Evolutionary conservation across 2,113 vertebrate genomes (phyloP), one percentile per base, ranked within the genome.

Genomic region (Calyptomena viridis): DNA sequence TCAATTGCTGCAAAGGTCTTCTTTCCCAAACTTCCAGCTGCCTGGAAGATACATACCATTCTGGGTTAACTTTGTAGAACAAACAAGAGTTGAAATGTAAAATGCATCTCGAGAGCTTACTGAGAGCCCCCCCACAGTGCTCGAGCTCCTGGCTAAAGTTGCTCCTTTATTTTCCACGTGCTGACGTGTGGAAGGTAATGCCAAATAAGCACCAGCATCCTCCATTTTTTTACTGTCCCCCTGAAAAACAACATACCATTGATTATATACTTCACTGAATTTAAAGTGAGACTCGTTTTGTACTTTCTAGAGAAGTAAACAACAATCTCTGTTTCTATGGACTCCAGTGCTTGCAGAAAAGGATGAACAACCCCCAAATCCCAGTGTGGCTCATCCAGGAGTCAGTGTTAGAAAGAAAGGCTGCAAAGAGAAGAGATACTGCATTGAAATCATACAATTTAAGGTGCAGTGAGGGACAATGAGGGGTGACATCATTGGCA

Each of bases 181-280:
- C 25, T 97, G 94, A 47, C 99, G 99, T 4, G 98, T 98, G 14
- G 99, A 99, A 52, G 98, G 98, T 84, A 99, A 95, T 2, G 97
- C 96, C 96, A 99, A 93, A 95, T 99, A 99, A 72, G 97, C 97
- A 68, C 95, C 97, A 56, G 98, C 98, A 20, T 99, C 99, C 93
- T 99, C 99, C 99, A 99, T 99, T 93, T 99, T 99, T 94, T 99
- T 99, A 97, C 99, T 99, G 97, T 99, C 99, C 35, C 99, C 99
- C 99, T 99, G 94, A 42, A 98, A 96, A 95, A 92, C 6, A 96
- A 58, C 9, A 87, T 46, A 59, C 7, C 11, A 30, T 52, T 97
- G 76, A 64, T 49, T 20, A 73, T 11, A 3, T 8, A 40, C 66
- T 75, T 67, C 44, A 83, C 3, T 2, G 1, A 9, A 69, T 40